Conservation (phyloP, 2,113 vertebrate species). For the Papio anubis region DNA sequence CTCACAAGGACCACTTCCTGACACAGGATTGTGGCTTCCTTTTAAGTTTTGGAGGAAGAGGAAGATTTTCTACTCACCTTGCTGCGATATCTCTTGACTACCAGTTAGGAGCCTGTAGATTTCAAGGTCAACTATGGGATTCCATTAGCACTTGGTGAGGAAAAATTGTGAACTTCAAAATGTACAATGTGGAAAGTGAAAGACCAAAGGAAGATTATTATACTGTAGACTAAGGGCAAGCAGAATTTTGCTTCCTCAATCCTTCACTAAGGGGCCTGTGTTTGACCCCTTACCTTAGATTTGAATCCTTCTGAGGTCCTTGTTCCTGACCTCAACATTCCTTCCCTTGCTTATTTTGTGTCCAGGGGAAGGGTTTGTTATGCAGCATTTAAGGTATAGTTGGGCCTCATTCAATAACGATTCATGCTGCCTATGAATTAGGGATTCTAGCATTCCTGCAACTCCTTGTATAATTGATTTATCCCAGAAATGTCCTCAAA, state of each 20-base stretch:
- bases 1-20: neutral
- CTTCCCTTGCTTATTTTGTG: neutral
- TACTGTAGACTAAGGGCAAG: neutral
- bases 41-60: neutral
- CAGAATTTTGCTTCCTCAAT: too few species aligned
- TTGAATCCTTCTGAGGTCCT: neutral
- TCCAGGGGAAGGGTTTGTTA: neutral
- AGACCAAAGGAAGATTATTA: neutral
- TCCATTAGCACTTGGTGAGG: neutral
- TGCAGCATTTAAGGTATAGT: neutral
- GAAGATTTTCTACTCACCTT: neutral
- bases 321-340: neutral
- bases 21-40: neutral
- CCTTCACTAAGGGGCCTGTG: accelerated
- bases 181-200: neutral
- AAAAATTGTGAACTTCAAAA: neutral
- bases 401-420: neutral
- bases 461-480: neutral
- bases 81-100: neutral
- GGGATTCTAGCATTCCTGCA: neutral
- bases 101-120: neutral
- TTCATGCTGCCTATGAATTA: neutral
- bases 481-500: neutral
- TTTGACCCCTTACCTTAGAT: neutral
- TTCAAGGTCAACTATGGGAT: neutral